These are phyloP conservation scores for Boleophthalmus pectinirostris DNA, from an alignment of 2,113 vertebrate genomes.

Conservation along the genomic window DNA sequence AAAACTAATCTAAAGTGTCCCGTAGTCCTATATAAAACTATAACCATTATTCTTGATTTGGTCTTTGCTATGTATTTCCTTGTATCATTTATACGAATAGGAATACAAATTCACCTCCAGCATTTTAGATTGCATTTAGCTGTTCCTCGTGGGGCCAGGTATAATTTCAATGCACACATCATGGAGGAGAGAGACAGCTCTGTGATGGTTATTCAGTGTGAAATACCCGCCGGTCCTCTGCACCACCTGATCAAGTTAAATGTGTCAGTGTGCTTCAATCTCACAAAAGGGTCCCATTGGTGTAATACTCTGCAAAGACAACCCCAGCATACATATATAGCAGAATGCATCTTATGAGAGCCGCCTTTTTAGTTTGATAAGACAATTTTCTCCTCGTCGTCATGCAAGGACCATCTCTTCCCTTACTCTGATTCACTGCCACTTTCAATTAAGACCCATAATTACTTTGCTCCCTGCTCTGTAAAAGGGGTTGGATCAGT, in stretches of 20 bases:
- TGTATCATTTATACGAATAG: constrained; percentile 15
- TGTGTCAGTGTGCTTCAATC: constrained; percentile 11
- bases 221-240: constrained; percentile 30
- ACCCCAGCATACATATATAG: constrained; percentile 13
- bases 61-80: constrained; percentile 12
- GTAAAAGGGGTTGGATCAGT: constrained; percentile 51
- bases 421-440: constrained; percentile 48
- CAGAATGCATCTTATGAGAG: constrained; percentile 23
- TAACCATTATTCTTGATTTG: constrained; percentile 3
- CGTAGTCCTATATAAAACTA: no score
- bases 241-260: constrained; percentile 15
- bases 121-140: constrained; percentile 19
- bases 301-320: constrained; percentile 33
- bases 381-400: constrained; percentile 42
- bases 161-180: constrained; percentile 27
- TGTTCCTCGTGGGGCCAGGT: constrained; percentile 15
- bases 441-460: constrained; percentile 66
- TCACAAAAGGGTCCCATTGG: constrained; percentile 11
- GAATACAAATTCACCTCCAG: constrained; percentile 16
- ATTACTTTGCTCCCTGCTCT: constrained; percentile 61
- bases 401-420: constrained; percentile 33
- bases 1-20: no score
- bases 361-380: constrained; percentile 42
- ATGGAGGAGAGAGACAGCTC: constrained; percentile 12
- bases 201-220: constrained; percentile 22